Evolutionary conservation across 2,797 vertebrate genomes (phyloP), one percentile per base, ranked within the genome.

Genomic region (Lepus oiostolus): DNA sequence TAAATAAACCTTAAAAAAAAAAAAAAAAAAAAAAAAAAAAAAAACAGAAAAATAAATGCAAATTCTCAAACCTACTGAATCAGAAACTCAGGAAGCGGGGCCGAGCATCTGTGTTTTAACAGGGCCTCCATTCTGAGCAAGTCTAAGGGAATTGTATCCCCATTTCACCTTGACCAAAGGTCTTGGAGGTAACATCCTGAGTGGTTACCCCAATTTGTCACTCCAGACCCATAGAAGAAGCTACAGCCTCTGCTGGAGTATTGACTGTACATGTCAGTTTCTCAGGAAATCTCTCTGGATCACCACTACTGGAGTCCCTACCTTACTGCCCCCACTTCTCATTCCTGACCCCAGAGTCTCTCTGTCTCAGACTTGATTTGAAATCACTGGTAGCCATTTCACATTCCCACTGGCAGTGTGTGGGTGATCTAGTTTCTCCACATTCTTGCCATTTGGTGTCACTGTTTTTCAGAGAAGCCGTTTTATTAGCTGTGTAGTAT

Each of bases 371-470:
- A 75, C 24, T 76, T 71, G 52, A 68, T 80, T 85, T 80, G n/a
- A 60, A 3, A 58, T 58, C 54, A 58, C 14, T 58, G 54, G 54
- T 58, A 17, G 54, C 54, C 54, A 58, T 16, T 58, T 58, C 54
- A 58, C 13, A 58, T 58, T 58, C 14, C 19, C 54, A 58, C 54
- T 7, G 14, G 54, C 13, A 58, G 19, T 16, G 54, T 58, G 38
- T 82, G 65, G 70, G 63, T 79, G 24, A 79, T 26, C 86, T 88
- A 16, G 47, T 77, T 79, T 88, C 74, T 79, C n/a, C 24, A 50
- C 24, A 28, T 54, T 58, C 54, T 58, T 80, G 35, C 50, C 47
- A 50, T 62, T 62, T 72, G 38, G 10, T 87, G 22, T 72, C 76
- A 35, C 54, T 90, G 32, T 32, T 62, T 90, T 81, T 70, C 24